Evolutionary conservation across 1,140 invertebrate species (phyloP), one percentile per base, ranked within the genome.

Genomic region (Philotrypesis tridentata): DNA sequence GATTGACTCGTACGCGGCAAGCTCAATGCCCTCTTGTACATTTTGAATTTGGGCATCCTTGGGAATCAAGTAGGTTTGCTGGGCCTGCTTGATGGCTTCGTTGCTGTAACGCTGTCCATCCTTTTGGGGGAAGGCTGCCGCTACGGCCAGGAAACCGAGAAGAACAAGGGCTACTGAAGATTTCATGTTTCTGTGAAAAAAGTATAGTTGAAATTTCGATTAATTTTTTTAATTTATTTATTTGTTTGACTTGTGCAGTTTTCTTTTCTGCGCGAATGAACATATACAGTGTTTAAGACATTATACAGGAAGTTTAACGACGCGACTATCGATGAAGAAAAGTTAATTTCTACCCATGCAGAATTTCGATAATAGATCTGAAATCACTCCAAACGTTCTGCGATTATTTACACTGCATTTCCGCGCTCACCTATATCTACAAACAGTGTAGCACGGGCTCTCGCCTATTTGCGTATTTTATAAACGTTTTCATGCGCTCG

Each of bases 1-100:
- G 82, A 97, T 97, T 43, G 95, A 95, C 89, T 97, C 96, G 87
- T 96, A 96, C 0, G 96, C 96, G 0, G 95, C 96, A 84, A 97
- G 89, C 90, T 97, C 96, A 65, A 96, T 96, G 27, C 96, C 96
- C 91, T 96, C 96, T 91, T 96, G 95, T 0, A 97, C 96, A 87
- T 95, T 96, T 87, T 97, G 96, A 79, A 97, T 97, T 85, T 95
- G 94, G n/a, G 96, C 96, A 87, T 96, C 96, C 87, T 96, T 96
- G 6, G 96, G 96, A 84, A 97, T 96, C 68, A 97, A 93, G 85
- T 94, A 94, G 1, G 96, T 96, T 89, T 95, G 96, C 89, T 96
- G 96, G 0, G 96, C 96, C 90, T 97, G 96, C 78, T 94, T 93
- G 86, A 97, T 96, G n/a, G 96, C 96, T 88, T 97, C 96, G 85